Conservation (phyloP, 2,797 vertebrate genomes). For the Clarias platycephalus region DNA sequence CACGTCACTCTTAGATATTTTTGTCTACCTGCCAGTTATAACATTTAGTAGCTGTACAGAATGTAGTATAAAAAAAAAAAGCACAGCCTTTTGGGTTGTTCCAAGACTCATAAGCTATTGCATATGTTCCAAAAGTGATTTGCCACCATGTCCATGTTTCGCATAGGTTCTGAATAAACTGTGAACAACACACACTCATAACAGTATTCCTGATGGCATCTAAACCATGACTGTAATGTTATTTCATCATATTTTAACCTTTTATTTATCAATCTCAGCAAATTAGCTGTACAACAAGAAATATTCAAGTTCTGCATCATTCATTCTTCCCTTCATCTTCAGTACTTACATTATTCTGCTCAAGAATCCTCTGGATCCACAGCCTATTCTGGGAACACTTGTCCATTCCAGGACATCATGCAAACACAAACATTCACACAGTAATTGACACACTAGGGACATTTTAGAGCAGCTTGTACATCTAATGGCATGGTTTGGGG, state of each 20-base stretch:
- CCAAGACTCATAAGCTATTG: background rate
- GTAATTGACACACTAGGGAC: background rate
- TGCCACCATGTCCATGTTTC: background rate
- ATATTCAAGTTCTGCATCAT: background rate
- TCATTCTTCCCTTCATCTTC: background rate
- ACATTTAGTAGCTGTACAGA: conserved; percentile 11
- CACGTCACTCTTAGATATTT: conserved; percentile 20
- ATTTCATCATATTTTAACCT: background rate
- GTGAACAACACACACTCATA: background rate
- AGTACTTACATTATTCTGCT: background rate
- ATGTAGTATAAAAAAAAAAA: conserved; percentile 7
- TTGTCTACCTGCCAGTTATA: conserved; percentile 36
- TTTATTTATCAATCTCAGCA: background rate
- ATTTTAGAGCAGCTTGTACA: background rate
- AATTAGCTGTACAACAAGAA: background rate
- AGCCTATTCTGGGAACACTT: background rate
- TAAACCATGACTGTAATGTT: background rate
- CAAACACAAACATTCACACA: background rate
- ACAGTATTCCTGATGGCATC: background rate
- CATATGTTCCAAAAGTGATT: background rate
- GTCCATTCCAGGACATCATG: background rate
- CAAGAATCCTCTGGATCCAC: background rate
- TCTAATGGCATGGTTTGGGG: background rate
- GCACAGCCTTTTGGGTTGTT: background rate
- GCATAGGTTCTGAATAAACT: background rate